Base-by-base conservation (phyloP, 2,888 invertebrate species). In the Epinotia demarniana region DNA sequence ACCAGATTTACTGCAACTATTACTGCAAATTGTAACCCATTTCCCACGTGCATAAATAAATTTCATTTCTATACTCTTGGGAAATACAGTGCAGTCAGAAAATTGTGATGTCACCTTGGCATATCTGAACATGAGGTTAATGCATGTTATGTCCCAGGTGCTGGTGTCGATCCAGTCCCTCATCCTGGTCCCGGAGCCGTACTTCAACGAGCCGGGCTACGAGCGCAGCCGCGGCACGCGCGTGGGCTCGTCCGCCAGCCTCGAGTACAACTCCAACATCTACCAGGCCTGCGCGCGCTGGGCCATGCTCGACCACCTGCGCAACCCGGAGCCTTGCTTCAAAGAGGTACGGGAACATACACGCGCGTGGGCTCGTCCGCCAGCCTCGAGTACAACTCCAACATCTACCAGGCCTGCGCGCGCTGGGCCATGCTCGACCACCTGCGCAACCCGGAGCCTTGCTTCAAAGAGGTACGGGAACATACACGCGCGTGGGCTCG, bases 381-480 rank as follows among this genome's bases (percentile, higher is more conserved):
- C 86, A 98, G 98, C 79, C 96, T 97, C 84, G 98, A 99, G 92
- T 99, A 99, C 94, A 99, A 99, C 92, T 97, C 98, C 83, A 99
- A 98, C 92, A 98, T 99, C 85, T 97, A 98, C 90, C 98, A 98
- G 92, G 98, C 98, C 12, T 98, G 98, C 80, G 98, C 98, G 79
- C 96, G 98, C 87, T 99, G 98, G 99, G 99, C 98, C 79, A 99
- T 99, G 98, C 95, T 99, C 78, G 98, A 99, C 92, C 98, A 98
- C 89, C 96, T 99, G 80, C 94, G 97, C 77, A 97, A 97, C 92
- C 98, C 99, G 6, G 97, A 97, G 87, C 96, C 97, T 58, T 98
- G 98, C 92, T 99, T 99, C 90, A 97, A 97, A 91, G 97, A 98
- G 94, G 97, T 97, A 81, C 49, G 5, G 1, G 3, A 3, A 43